A percentile compares a stretch with the other conserved stretches of the same genome.
Conservation (phyloP, 2,888 invertebrate species). For the Pollenia amentaria region DNA sequence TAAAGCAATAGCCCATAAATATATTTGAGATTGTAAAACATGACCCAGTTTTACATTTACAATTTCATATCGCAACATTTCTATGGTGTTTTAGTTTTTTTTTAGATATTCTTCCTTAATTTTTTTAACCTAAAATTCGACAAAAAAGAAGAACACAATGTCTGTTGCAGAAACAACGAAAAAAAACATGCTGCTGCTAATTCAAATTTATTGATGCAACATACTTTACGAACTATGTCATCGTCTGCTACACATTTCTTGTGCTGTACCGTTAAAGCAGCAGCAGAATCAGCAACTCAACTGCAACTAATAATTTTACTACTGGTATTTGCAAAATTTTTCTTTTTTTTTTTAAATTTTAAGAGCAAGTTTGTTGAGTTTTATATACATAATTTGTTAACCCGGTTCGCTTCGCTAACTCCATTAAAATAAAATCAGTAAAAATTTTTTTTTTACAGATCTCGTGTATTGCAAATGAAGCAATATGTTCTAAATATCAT, state of each 20-base stretch:
- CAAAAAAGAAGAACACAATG: slow-evolving; percentile 37
- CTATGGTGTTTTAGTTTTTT: slow-evolving; percentile 32
- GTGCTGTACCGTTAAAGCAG: background rate
- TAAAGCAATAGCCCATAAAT: slow-evolving; percentile 51
- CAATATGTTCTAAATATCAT: too few relatives aligned
- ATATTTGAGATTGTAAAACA: slow-evolving; percentile 65
- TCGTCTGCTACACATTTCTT: slow-evolving; percentile 63
- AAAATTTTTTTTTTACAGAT: too few relatives aligned
- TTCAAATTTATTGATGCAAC: slow-evolving; percentile 74
- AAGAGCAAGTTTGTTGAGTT: slow-evolving; percentile 12
- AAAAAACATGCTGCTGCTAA: slow-evolving; percentile 68
- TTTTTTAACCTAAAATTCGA: slow-evolving; percentile 19
- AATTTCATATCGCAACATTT: slow-evolving; percentile 54
- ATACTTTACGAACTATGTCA: slow-evolving; percentile 70
- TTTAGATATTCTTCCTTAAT: slow-evolving; percentile 24
- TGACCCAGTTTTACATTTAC: slow-evolving; percentile 68
- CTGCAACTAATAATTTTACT: slow-evolving; percentile 34
- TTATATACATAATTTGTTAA: slow-evolving; percentile 5
- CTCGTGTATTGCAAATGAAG: too few relatives aligned
- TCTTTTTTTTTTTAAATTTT: slow-evolving; percentile 32
- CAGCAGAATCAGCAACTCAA: slow-evolving; percentile 29
- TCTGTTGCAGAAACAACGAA: slow-evolving; percentile 61
- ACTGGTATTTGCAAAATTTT: slow-evolving; percentile 16
- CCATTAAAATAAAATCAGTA: too few relatives aligned
- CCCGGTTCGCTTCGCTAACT: too few relatives aligned